Percentiles rank a stretch among this genome's conserved stretches.
phyloP scores from a whole-genome alignment of 1,140 invertebrate genomes.

The Bombus polaris region DNA sequence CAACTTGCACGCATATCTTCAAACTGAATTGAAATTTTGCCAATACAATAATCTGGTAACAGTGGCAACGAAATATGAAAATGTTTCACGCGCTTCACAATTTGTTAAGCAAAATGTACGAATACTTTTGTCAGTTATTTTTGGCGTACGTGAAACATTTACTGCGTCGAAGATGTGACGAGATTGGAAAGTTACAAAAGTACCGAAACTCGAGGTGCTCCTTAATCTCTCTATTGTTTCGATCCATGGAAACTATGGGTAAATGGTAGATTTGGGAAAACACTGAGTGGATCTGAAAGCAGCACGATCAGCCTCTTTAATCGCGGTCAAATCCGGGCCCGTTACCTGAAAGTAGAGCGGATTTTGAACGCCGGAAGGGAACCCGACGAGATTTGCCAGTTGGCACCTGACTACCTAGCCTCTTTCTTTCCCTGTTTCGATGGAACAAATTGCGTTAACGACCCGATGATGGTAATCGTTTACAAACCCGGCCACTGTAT shows the following conservation, averaged over 20 bases:
- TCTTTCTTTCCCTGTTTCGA: too few relatives aligned
- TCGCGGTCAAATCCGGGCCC: conserved; percentile 53
- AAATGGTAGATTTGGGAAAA: background rate
- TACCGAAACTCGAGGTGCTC: background rate
- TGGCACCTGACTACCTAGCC: conserved; percentile 42
- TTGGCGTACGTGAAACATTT: too few relatives aligned
- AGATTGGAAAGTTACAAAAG: background rate
- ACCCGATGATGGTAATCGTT: background rate
- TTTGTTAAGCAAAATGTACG: too few relatives aligned
- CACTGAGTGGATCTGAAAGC: background rate
- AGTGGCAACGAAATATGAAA: too few relatives aligned
- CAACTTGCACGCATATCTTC: too few relatives aligned
- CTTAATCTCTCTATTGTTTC: conserved; percentile 48
- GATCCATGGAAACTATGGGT: conserved; percentile 11
- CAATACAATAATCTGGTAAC: too few relatives aligned
- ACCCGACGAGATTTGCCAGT: background rate
- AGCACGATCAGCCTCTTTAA: conserved; percentile 46
- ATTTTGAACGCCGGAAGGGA: conserved; percentile 48
- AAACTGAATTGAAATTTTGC: too few relatives aligned
- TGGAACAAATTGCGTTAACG: conserved; percentile 10
- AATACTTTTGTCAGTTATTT: too few relatives aligned
- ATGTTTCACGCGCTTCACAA: too few relatives aligned
- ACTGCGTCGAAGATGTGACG: accelerated
- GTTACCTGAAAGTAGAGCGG: conserved; percentile 69
- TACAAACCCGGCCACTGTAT: too few relatives aligned